Conservation (phyloP, 2,888 invertebrate genomes). For the Trichacis sp. region DNA sequence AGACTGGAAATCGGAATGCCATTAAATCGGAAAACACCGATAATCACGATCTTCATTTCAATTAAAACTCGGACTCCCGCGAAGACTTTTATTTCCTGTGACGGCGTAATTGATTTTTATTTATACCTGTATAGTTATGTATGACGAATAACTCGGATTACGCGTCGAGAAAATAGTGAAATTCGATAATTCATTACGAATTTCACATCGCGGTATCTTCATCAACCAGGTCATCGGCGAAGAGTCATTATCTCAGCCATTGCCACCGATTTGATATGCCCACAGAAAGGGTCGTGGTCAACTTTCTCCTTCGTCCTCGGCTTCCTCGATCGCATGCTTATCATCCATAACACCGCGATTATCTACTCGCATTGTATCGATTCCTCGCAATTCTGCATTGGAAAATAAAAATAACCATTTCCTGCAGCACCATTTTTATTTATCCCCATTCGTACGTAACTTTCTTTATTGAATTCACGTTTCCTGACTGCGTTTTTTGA, state of each 20-base stretch:
- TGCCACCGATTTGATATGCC: slow-evolving; percentile 31
- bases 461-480: too few species aligned
- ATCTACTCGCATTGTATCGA: too few species aligned
- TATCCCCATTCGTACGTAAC: too few species aligned
- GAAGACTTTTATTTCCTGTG: neutral
- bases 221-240: slow-evolving; percentile 28
- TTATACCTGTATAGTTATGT: neutral
- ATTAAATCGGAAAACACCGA: too few species aligned
- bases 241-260: slow-evolving; percentile 34
- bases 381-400: too few species aligned
- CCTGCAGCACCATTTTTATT: too few species aligned
- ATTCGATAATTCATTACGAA: slow-evolving; percentile 1
- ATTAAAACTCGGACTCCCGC: too few species aligned
- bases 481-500: too few species aligned
- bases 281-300: slow-evolving; percentile 55
- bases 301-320: slow-evolving; percentile 60
- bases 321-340: slow-evolving; percentile 51
- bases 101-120: neutral
- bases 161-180: slow-evolving; percentile 11
- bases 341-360: too few species aligned
- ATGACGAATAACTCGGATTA: slow-evolving; percentile 12
- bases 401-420: too few species aligned
- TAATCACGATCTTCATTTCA: too few species aligned
- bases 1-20: too few species aligned
- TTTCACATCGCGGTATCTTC: slow-evolving; percentile 15